Evolutionary conservation across 2,113 vertebrate species (phyloP), one percentile per base, ranked within the genome.

Genomic region (Pomatorhinus ruficollis): DNA sequence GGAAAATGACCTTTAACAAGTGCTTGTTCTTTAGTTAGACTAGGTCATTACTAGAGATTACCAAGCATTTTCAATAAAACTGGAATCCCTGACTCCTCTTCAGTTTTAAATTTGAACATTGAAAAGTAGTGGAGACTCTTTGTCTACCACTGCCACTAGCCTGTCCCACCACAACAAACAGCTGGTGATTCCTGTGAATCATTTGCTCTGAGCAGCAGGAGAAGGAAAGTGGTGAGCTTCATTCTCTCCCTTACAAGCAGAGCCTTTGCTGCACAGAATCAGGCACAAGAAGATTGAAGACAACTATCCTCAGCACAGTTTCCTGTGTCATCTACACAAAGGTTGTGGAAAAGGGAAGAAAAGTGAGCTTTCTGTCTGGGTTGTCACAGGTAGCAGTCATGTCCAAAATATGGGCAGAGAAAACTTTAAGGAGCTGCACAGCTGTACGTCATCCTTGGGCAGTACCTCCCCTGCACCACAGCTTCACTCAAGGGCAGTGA

Each of bases 1-100:
- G 90, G 91, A 97, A 93, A 92, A 94, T 98, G 98, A 98, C 98
- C 98, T 98, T 98, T 98, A 97, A 54, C 65, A 52, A 96, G 90
- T 83, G 83, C 97, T 91, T 94, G 96, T 97, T 97, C 97, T 94
- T 86, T 83, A 89, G 85, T 84, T 91, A 96, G 93, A 96, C 87
- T 72, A 87, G 97, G 98, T 97, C 97, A 97, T 98, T 97, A 98
- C 96, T 97, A 95, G 96, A 97, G 91, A 96, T 97, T 91, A 97
- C 96, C 10, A 79, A 95, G 93, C 56, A 49, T 95, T 97, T 97
- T 93, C 95, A 84, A 66, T 63, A 78, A 96, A 78, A 89, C 92
- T 84, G 77, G 61, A 71, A 76, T 83, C 74, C 86, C 96, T 76
- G 33, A 87, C 90, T 96, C 95, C 50, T 89, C 79, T 79, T 76